Conservation (phyloP, 1,140 invertebrate genomes). For the Papilio dardanus region DNA sequence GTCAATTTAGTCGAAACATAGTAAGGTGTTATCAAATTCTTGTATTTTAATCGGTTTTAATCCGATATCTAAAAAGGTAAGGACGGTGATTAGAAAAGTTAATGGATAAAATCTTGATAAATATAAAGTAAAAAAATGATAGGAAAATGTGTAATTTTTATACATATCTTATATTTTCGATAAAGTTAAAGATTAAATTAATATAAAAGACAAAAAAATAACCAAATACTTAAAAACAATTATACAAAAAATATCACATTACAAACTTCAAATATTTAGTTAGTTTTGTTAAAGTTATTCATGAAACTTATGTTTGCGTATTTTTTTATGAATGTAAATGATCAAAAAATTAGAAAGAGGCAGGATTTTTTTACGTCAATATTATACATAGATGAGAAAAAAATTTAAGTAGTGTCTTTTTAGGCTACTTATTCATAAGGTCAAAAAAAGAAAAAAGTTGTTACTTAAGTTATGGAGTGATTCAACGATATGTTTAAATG, state of each 20-base stretch:
- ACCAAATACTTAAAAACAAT: not conserved
- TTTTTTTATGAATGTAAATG: too few relatives aligned
- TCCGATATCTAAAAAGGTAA: not conserved
- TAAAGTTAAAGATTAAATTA: not conserved
- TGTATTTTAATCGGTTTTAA: not conserved
- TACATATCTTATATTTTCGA: not conserved
- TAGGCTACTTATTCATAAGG: too few relatives aligned
- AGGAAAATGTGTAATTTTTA: not conserved
- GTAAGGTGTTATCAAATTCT: too few relatives aligned
- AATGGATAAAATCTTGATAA: not conserved
- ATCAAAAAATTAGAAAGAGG: too few relatives aligned
- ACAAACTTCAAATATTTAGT: not conserved
- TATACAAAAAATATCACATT: constrained; percentile 10
- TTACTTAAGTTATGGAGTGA: not conserved
- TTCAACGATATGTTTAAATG: constrained; percentile 1
- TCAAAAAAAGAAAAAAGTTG: too few relatives aligned
- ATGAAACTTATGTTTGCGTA: not conserved
- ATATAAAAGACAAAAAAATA: not conserved
- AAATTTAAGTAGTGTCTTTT: too few relatives aligned
- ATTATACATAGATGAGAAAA: too few relatives aligned
- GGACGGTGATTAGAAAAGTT: not conserved
- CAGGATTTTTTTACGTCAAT: too few relatives aligned
- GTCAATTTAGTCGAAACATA: too few relatives aligned
- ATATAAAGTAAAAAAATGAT: not conserved
- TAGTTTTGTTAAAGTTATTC: not conserved